These are phyloP conservation scores for Sorex fumeus DNA, from an alignment of 2,113 vertebrate species.

Conservation along the genomic window DNA sequence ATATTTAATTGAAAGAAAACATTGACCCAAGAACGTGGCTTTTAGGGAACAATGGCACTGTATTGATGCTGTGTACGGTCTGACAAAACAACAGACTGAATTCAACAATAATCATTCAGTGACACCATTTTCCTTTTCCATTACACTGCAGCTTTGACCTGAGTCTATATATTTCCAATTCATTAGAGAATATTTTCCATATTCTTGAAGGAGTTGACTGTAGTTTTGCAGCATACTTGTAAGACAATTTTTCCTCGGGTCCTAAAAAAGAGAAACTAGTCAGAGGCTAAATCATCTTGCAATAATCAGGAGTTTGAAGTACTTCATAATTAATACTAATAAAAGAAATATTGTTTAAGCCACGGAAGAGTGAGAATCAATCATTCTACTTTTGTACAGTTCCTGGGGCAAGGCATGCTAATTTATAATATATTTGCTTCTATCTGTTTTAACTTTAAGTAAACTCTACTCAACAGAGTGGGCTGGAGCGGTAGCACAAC, in stretches of 20 bases:
- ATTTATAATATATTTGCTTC: conserved; percentile 54
- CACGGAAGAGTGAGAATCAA: not conserved
- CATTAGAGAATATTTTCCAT: not conserved
- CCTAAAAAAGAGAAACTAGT: not conserved
- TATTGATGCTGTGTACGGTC: not conserved
- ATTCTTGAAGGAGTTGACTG: not conserved
- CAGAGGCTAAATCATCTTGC: not conserved
- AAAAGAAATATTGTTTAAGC: conserved; percentile 38
- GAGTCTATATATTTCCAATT: not conserved
- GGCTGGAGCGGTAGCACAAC: too few species aligned
- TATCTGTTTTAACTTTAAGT: conserved; percentile 52
- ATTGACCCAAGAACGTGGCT: not conserved
- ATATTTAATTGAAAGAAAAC: conserved; percentile 24
- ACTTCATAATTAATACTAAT: conserved; percentile 8
- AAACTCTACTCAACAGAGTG: conserved; percentile 37
- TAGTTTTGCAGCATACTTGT: not conserved
- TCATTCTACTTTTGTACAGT: not conserved
- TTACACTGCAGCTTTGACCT: not conserved
- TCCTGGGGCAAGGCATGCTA: not conserved
- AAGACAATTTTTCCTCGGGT: conserved; percentile 38
- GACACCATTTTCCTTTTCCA: not conserved
- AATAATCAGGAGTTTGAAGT: conserved; percentile 9
- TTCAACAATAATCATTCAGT: not conserved
- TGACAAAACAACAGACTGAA: not conserved
- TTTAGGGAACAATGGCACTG: not conserved